Evolutionary conservation across 92 coral and sea anemone genomes (phyloP).

Genomic region (Meandrina meandrites): DNA sequence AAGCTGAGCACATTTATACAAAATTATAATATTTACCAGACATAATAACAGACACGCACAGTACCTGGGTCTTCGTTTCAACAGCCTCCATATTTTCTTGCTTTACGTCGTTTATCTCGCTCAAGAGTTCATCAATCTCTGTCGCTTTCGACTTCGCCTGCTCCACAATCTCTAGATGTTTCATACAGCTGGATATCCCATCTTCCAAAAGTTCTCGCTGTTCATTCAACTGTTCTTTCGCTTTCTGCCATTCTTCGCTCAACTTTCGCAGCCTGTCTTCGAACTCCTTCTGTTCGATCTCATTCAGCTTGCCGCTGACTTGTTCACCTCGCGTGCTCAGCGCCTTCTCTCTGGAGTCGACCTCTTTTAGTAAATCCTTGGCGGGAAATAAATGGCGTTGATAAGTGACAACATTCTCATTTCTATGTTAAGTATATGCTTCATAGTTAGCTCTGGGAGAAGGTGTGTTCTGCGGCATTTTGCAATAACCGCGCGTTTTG

Average conservation of each 20-base stretch:
- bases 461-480: background rate
- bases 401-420: background rate
- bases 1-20: background rate
- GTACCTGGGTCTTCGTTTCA: constrained; percentile 58
- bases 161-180: constrained; percentile 54
- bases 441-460: background rate
- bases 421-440: background rate
- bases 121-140: constrained; percentile 62
- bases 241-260: constrained; percentile 64
- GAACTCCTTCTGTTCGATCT: constrained; percentile 37
- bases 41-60: background rate
- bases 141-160: constrained; percentile 63
- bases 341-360: constrained; percentile 23
- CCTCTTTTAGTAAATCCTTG: constrained; percentile 69
- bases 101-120: constrained; percentile 19
- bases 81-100: constrained; percentile 28
- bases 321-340: constrained; percentile 44
- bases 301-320: constrained; percentile 44
- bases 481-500: too few species aligned
- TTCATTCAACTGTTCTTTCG: constrained; percentile 45
- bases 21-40: background rate
- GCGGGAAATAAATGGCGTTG: background rate
- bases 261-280: constrained; percentile 45
- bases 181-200: constrained; percentile 49
- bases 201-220: constrained; percentile 52